Base-by-base conservation (phyloP, 2,888 invertebrate genomes). In the Endomychus coccineus region DNA sequence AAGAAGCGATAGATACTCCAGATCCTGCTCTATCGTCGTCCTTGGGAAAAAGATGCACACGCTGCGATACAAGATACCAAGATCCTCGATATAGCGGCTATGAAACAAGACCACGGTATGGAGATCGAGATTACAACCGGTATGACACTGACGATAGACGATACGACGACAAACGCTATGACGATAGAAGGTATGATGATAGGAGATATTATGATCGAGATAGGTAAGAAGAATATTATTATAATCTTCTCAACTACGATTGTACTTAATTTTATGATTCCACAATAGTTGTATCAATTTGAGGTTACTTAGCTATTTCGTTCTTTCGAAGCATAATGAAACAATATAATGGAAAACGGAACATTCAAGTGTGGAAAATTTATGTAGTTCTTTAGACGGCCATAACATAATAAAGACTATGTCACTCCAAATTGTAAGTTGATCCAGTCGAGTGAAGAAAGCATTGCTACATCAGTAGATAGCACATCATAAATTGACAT, bases 21-120 rank as follows among this genome's bases (percentile, higher is more conserved):
- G 51, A 51, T 22, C 40, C 42, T 3, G 44, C 44, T 4, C 32
- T 27, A 5, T 39, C 40, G 17, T 35, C 49, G 4, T 44, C 37
- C 16, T 42, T 56, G 12, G 56, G 49, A 22, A 55, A 54, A 37
- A 39, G 56, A 35, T 56, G 56, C 47, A 49, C 45, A 11, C 42
- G 51, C 6, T 56, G 56, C 39, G 46, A 47, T 34, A 16, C 33
- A n/a, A 30, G 30, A 34, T 25, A 25, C 11, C 14, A 29, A 25
- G 30, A 39, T 19, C 33, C 30, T 22, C 27, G 21, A 19, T 19
- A 19, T n/a, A n/a, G n/a, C n/a, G n/a, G n/a, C n/a, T 19, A 19
- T 19, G 21, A 19, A 19, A 19, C 21, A 7, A 19, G 21, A 19
- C 21, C 21, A 7, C 6, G 21, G n/a, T 19, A 19, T 19, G 21